Base-by-base conservation (phyloP, 2,797 vertebrate species). In the Ctenopoma kingsleyae region DNA sequence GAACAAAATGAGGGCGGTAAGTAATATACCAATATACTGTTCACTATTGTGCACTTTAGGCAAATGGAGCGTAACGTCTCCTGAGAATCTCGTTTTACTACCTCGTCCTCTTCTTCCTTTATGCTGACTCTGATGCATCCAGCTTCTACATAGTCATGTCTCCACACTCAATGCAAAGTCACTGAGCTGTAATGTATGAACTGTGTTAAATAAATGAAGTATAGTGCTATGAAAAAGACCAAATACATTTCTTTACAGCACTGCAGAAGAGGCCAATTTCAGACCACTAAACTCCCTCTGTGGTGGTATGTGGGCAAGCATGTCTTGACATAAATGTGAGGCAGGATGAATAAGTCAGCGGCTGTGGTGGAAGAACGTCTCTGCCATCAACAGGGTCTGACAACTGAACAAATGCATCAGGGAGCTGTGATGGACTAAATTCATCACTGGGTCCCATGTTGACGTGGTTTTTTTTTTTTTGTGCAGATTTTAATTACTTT, bases 181-280 rank as follows among this genome's bases (percentile, higher is more conserved):
- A 84, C 62, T 19, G 87, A 91, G 89, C 85, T 91, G 86, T 86
- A 84, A 85, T 74, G 71, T 81, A 83, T 51, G 74, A 89, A 80
- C 76, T 58, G 67, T 56, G 76, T 66, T 89, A 70, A 90, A 91
- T 89, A 89, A 91, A 66, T 88, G 63, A 92, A 87, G 79, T 8
- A 32, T 8, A 8, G 30, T 9, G 30, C 30, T 32, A 8, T 32
- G 30, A 32, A 32, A 32, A 32, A 32, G 30, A 32, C 30, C 30
- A 32, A 32, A 32, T 32, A 32, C 30, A 8, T 32, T 27, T 27
- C 5, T 27, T 27, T 27, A 27, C 25, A 27, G 25, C 25, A 27
- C 3, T 27, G 25, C 13, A 49, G 81, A 1, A 50, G 60, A 67
- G 72, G 81, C 73, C 73, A 47, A 73, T 74, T 75, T 74, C 78